These are phyloP conservation scores for Proisotoma minuta DNA, from an alignment of 2,888 invertebrate genomes.

Conservation along the genomic window DNA sequence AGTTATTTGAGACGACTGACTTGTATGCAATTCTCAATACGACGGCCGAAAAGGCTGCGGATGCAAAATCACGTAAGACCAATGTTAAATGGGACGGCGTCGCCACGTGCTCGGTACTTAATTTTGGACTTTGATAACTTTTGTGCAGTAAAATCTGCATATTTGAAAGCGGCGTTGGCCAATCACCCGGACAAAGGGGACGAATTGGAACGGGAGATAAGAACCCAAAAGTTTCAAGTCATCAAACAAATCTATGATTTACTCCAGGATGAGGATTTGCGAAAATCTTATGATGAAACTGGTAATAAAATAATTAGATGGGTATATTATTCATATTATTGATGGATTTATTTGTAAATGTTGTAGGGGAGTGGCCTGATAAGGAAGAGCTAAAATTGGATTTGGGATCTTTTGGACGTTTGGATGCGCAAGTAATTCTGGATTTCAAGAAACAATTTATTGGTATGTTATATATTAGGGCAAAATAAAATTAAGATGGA, in stretches of 20 bases:
- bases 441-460: constrained; percentile 40
- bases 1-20: constrained; percentile 38
- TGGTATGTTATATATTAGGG: constrained; percentile 14
- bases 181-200: constrained; percentile 44
- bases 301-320: constrained; percentile 24
- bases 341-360: not conserved
- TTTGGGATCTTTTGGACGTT: constrained; percentile 20
- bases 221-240: constrained; percentile 44
- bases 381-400: constrained; percentile 27
- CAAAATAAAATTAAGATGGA: not conserved
- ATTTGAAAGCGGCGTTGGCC: constrained; percentile 38
- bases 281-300: constrained; percentile 42
- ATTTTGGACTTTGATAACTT: not conserved
- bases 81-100: not conserved
- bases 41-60: constrained; percentile 21
- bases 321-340: not conserved
- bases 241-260: constrained; percentile 40
- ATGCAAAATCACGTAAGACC: constrained; percentile 37
- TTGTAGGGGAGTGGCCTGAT: constrained; percentile 43
- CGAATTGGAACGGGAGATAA: constrained; percentile 29
- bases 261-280: constrained; percentile 38
- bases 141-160: constrained; percentile 37
- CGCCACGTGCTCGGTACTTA: too few relatives aligned
- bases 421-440: constrained; percentile 33
- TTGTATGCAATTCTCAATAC: constrained; percentile 34